Evolutionary conservation across 2,888 invertebrate species (phyloP).

Genomic region (Amblyjoppa fuscipennis): DNA sequence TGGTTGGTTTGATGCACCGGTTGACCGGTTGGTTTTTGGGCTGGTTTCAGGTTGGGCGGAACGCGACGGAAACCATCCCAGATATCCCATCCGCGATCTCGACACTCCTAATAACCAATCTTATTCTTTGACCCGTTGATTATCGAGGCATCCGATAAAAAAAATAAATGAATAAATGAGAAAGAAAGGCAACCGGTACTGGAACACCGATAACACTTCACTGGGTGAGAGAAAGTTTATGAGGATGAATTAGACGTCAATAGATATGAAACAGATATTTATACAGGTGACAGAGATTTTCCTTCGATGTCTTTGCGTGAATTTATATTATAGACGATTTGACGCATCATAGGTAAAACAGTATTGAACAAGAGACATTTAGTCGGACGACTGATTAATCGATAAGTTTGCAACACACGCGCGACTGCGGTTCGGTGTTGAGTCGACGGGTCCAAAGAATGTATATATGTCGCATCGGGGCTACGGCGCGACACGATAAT

Average conservation of each 20-base stretch:
- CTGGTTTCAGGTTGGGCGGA: too few species aligned
- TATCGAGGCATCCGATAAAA: background rate
- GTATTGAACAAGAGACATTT: background rate
- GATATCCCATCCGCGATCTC: background rate
- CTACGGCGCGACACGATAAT: background rate
- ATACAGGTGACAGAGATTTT: conserved; percentile 7
- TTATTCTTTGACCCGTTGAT: conserved; percentile 1
- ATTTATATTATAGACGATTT: background rate
- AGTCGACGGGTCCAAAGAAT: background rate
- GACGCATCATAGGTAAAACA: background rate
- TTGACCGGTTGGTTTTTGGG: too few species aligned
- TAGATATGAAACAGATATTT: conserved; percentile 13
- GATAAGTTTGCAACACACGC: conserved; percentile 6
- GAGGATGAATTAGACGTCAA: conserved; percentile 15
- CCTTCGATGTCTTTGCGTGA: background rate
- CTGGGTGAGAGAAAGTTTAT: conserved; percentile 29
- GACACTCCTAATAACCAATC: background rate
- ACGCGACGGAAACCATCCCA: background rate
- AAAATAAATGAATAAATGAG: background rate
- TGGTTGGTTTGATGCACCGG: too few species aligned
- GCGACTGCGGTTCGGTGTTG: background rate
- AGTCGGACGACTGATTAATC: conserved; percentile 15
- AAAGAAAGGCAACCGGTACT: background rate
- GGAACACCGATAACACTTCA: background rate
- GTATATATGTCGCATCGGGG: conserved; percentile 5